Base-by-base conservation (phyloP, 2,888 invertebrate species). In the Campoplex nolae region DNA sequence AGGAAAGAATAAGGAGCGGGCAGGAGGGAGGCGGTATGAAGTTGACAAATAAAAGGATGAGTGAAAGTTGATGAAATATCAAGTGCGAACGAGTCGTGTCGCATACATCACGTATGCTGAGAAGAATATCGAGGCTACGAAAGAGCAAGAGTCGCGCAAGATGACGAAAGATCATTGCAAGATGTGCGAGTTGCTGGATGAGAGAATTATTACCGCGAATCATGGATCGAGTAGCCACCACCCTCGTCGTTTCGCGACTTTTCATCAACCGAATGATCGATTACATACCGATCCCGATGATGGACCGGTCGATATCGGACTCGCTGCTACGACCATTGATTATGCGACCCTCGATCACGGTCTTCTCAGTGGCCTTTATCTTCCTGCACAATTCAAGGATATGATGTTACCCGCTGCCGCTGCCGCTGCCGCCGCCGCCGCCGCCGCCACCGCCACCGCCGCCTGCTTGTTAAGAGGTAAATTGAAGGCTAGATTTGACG, bases 401-500 rank as follows among this genome's bases (percentile, higher is more conserved):
- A 95, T 96, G 95, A 95, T 96, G 95, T 95, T 96, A 91, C 96
- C 96, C 88, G 23, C 23, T 0, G 23, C 23, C 23, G 23, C 23
- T 23, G 23, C 23, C 23, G 23, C 23, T 23, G 23, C 23, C 23
- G 23, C 23, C 23, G 23, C 23, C 23, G 23, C 23, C 23, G 23
- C 23, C 23, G 23, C 23, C 23, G 23, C 23, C 23, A 23, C 23
- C 23, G 23, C 23, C 23, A 23, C 23, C 23, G 23, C 23, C 23
- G 96, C 96, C 90, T 96, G 96, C 95, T 95, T 96, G 93, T 95
- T 96, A 91, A 95, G 95, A 96, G 96, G 96, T 96, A 89, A 84
- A 87, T 85, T 65, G 16, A 48, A 58, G 62, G 48, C 35, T 51
- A 23, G 65, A 51, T 62, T 32, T 32, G 16, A 62, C 16, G 16